Evolutionary conservation across 2,888 invertebrate species (phyloP), one percentile per base, ranked within the genome.

Genomic region (Cancer borealis): DNA sequence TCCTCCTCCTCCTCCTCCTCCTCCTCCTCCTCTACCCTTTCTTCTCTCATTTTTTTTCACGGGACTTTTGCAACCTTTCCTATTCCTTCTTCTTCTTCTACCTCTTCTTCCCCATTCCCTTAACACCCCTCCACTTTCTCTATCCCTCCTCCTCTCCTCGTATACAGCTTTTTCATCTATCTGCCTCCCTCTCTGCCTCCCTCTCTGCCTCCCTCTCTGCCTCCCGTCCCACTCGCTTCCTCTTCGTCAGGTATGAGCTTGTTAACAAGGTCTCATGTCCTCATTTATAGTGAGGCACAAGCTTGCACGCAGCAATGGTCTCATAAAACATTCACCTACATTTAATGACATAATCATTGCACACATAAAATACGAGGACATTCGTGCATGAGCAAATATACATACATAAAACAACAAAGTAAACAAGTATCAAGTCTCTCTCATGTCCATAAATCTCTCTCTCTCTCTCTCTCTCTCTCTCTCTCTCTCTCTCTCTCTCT

Each of bases 301-400:
- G 79, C 79, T 30, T 79, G 79, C 79, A 79, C 79, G 79, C 79
- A 30, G 79, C 79, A 79, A 79, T 79, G 79, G 30, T 79, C 79
- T 79, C 26, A 79, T 79, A 79, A 79, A 79, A 79, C 79, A 79
- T 79, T 79, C 79, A 79, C 79, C 79, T 30, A 79, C 79, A 79
- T 79, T 79, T 79, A 79, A 79, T 79, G 79, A 79, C 79, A 21
- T 30, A 79, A 79, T 79, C 79, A 79, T 30, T 30, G 79, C 79
- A 79, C 79, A 79, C 79, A 79, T 79, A 79, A 79, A 79, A 79
- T 79, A 30, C 79, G 79, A 30, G 79, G 79, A 79, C 79, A 79
- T 30, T 79, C 79, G 79, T 79, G 79, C 79, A 79, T 79, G 79
- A 79, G 79, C 30, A 30, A 79, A 79, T 79, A 79, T 30, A 79